phyloP scores from a whole-genome alignment of 2,113 vertebrate genomes.

The Noctilio leporinus region DNA sequence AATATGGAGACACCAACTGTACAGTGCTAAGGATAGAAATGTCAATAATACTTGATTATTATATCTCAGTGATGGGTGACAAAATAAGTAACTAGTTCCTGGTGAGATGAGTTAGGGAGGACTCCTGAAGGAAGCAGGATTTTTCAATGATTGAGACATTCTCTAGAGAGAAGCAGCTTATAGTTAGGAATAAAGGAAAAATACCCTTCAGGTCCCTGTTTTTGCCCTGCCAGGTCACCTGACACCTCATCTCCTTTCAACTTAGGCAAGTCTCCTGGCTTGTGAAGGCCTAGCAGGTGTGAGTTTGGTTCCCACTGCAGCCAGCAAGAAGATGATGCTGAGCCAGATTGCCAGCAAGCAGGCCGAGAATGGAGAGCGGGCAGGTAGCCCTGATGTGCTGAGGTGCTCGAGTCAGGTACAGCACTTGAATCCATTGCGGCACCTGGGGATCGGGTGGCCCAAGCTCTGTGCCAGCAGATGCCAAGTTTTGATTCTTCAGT shows the following conservation, averaged over 20 bases:
- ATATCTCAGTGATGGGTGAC: not conserved
- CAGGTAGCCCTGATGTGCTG: conserved; percentile 71
- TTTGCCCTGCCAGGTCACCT: conserved; percentile 58
- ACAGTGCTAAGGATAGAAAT: not conserved
- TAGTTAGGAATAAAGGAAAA: not conserved
- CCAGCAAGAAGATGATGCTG: conserved; percentile 81
- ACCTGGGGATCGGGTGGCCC: conserved; percentile 47
- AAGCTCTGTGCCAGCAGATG: conserved; percentile 25
- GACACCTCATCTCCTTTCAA: conserved; percentile 62
- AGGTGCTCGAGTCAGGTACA: conserved; percentile 73
- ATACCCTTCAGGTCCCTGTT: not conserved
- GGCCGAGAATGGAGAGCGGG: conserved; percentile 75
- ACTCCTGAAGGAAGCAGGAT: not conserved
- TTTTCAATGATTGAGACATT: not conserved
- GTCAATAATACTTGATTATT: not conserved
- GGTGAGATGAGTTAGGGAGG: conserved; percentile 19
- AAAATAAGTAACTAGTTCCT: not conserved
- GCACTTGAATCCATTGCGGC: conserved; percentile 34
- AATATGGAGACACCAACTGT: not conserved
- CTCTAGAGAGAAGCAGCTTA: not conserved
- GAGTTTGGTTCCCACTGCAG: conserved; percentile 77
- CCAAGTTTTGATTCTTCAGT: not conserved
- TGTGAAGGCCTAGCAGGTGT: conserved; percentile 78
- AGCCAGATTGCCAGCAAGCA: conserved; percentile 76
- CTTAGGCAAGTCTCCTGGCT: conserved; percentile 78